Base-by-base conservation (phyloP, 53 echinoderm and acorn worm species). In the Temnopleurus reevesii region DNA sequence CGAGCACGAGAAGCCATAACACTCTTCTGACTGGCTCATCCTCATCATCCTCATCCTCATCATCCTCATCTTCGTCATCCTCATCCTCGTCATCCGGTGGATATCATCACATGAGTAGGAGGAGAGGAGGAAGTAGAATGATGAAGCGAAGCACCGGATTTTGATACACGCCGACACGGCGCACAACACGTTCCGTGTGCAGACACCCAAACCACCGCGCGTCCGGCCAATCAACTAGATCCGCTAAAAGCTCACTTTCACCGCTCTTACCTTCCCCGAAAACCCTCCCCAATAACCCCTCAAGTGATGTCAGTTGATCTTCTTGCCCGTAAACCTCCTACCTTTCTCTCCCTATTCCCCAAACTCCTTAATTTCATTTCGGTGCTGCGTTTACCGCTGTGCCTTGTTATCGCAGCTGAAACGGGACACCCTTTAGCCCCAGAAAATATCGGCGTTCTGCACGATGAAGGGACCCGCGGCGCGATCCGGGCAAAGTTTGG, bases 301-400 rank as follows among this genome's bases (percentile, higher is more conserved):
- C 55, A 83, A 83, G 83, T 83, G 83, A 83, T 83, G 83, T 83
- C 83, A 83, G 83, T 83, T 83, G 83, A 83, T 83, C 83, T 83
- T 35, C 83, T 53, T 83, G 83, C 83, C 83, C 83, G 83, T 35
- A 54, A 83, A 83, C 83, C 83, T 55, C 83, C 83, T 55, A 54
- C 83, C 83, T 55, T 55, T 55, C 83, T 83, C 55, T 83, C 51
- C 83, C 55, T 53, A 55, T 83, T 55, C 21, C 38, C 79, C 49
- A 46, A 83, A 83, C 83, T 83, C 83, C 51, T 83, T 83, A 83
- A 83, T 83, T 83, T 83, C 83, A 83, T 83, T 83, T 83, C 56
- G 83, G 83, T 47, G 83, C 83, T 47, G 54, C 83, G 54, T 55
- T 83, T 55, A 35, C 83, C 83, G 83, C 83, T 83, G 49, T 47